Base-by-base conservation (phyloP, 2,888 invertebrate genomes). In the Anoncus sp. region DNA sequence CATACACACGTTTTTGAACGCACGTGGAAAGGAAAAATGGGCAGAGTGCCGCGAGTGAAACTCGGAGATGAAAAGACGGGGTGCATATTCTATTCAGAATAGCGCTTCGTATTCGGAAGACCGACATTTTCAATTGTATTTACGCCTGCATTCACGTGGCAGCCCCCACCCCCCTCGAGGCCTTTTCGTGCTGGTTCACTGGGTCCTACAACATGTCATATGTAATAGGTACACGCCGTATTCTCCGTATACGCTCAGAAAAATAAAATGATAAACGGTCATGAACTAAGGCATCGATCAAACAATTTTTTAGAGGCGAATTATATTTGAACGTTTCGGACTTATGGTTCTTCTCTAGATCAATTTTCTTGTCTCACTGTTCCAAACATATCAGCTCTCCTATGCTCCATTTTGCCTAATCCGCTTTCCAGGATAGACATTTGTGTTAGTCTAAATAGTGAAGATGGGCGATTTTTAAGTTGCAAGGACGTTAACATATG, bases 81-180 rank as follows among this genome's bases (percentile, higher is more conserved):
- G 38, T 71, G 53, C 35, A 60, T 49, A 73, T 71, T 66, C 60
- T 62, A 66, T 53, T 53, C 53, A 43, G 35, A 49, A 24, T 71
- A 14, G 59, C 14, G 66, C 57, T 66, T 51, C 35, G 1, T 62
- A 18, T 20, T 43, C 43, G 38, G 27, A 66, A 53, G 22, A 57
- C 20, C 38, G 24, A 55, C 60, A 24, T 66, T 40, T 40, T 40
- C 51, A 66, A 71, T 76, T 76, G 51, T 47, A 66, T 66, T 65
- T 66, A 53, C 24, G 53, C 24, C 27, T 51, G 47, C 66, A 76
- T 66, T 76, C 66, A 43, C 45, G 24, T 40, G 24, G 38, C 63
- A 38, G 38, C 63, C n/a, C 38, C 9, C 16, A 49, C 51, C 14
- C 22, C 20, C 5, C 22, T n/a, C 5, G 53, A 45, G 35, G 59